Percentiles rank a stretch among this genome's conserved stretches.
phyloP scores from a whole-genome alignment of 2,113 vertebrate species.

The Indri indri region DNA sequence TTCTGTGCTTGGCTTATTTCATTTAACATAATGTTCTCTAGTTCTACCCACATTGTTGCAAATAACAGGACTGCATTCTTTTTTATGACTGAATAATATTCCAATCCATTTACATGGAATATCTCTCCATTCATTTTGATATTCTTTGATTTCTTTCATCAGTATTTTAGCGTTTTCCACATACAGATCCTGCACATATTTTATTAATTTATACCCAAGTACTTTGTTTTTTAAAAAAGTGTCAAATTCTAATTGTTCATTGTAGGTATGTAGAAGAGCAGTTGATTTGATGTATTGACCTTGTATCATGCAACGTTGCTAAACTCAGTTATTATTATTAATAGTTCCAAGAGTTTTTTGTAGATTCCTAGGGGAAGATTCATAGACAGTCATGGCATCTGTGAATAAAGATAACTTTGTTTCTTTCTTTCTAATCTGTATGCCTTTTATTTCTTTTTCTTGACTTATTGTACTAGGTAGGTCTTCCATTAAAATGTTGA shows the following conservation, averaged over 20 bases:
- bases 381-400: not conserved
- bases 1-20: too few species aligned
- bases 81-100: too few species aligned
- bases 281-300: not conserved
- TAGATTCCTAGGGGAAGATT: not conserved
- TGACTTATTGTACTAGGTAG: not conserved
- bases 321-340: not conserved
- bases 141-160: not conserved
- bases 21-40: too few species aligned
- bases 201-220: not conserved
- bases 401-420: not conserved
- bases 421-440: not conserved
- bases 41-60: too few species aligned
- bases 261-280: not conserved
- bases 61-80: too few species aligned
- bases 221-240: not conserved
- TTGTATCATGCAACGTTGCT: not conserved
- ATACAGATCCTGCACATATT: not conserved
- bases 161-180: not conserved
- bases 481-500: not conserved
- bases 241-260: not conserved
- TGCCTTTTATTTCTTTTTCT: not conserved
- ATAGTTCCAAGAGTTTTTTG: not conserved
- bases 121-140: not conserved
- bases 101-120: not conserved